Evolutionary conservation across 2,888 invertebrate genomes (phyloP), one percentile per base, ranked within the genome.

Genomic region (Carcina quercana): DNA sequence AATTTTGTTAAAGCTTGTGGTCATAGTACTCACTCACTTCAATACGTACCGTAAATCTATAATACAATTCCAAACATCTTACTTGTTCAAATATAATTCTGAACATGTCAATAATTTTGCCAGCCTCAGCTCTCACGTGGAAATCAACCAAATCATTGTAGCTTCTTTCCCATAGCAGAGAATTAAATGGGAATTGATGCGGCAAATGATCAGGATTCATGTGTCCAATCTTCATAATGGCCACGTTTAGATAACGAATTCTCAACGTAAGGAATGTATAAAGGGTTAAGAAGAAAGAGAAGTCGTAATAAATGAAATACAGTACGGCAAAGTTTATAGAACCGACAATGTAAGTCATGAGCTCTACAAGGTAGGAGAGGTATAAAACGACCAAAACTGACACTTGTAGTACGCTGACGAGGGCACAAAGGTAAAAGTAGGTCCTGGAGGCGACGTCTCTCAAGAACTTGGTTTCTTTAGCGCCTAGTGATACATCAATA

Each of bases 401-500:
- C 1, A 62, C 47, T 22, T 58, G 38, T 17, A 53, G 59, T 1
- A 50, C 17, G 3, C 32, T 37, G 7, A 62, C 36, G 1, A 45
- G 17, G 4, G 41, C 2, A 3, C 40, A 31, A n/a, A 53, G 13
- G 10, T 35, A 15, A 12, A 37, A 15, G 10, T 44, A 64, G 1
- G 45, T 37, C 14, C 38, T 55, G 0, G 47, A 34, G 2, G 47
- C 45, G 2, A 57, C 39, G 3, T 55, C 38, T 44, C 78, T 60
- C 62, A 79, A 61, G 26, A 70, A 71, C 25, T 48, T 52, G 1
- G 76, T 74, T 37, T 73, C 61, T n/a, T 59, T 38, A 1, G 50
- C 42, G 7, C 73, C 74, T 0, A 79, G 42, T 19, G 64, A 49
- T 5, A 39, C 24, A 37, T 79, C 79, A 0, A 74, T 59, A 21